Base-by-base conservation (phyloP, 2,797 vertebrate species). In the Halcyon badia region DNA sequence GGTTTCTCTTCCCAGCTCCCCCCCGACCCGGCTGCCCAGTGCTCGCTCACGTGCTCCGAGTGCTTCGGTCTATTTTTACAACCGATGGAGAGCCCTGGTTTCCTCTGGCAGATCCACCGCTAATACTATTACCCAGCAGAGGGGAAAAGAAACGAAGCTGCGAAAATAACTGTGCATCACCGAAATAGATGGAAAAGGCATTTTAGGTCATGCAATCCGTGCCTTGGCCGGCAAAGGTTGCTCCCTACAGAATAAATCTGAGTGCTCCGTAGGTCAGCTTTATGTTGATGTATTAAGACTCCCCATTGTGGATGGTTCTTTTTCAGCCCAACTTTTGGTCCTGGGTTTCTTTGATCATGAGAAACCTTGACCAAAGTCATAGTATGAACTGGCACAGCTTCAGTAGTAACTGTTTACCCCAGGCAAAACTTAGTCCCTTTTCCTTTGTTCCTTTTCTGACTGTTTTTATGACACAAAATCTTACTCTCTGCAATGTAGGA, bases 41-140 rank as follows among this genome's bases (percentile, higher is more conserved):
- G 17, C 37, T 60, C 31, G 65, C 94, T 96, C 80, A 71, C 65
- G 87, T 75, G 78, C 95, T 77, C 28, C 12, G 91, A 58, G 75
- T 15, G 89, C 94, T 14, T 46, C 60, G 11, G 51, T 46, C 96
- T 97, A 87, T 98, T 97, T 97, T 93, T 94, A 79, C 73, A 65
- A 1, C 87, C 15, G 61, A 20, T 68, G 22, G 81, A 80, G 64
- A 84, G 94, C 80, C 42, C 76, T 42, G 57, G n/a, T 62, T 82
- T 91, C 83, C 87, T 93, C 88, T 12, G 95, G 92, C 92, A 52
- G 86, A 96, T 88, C 95, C 69, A 20, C 76, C 22, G 7, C 84
- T 94, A 68, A 85, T 85, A 19, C 79, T 73, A 33, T 95, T 95
- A 95, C 66, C 86, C 71, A 25, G 56, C 80, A 62, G 91, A 92